Conservation (phyloP, 92 coral and sea anemone genomes). For the Actinostola sp. region DNA sequence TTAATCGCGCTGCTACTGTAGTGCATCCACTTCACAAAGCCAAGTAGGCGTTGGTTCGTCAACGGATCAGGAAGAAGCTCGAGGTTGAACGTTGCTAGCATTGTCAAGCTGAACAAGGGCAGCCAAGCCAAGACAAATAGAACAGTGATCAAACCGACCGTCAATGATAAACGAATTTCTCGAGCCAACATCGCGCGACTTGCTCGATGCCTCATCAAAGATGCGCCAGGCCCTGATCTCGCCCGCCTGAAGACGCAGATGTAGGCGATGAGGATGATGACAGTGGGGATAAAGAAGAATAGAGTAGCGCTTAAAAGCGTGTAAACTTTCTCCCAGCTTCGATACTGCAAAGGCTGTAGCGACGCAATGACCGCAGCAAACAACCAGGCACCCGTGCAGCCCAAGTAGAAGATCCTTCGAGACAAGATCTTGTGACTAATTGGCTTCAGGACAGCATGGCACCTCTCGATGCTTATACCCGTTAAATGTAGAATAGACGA, state of each 20-base stretch:
- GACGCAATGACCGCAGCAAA: constrained; percentile 71
- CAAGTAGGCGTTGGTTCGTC: constrained; percentile 61
- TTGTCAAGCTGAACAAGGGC: constrained; percentile 71
- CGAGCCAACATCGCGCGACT: constrained; percentile 39
- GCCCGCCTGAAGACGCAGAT: constrained; percentile 40
- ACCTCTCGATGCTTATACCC: constrained; percentile 80
- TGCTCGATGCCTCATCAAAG: constrained; percentile 22
- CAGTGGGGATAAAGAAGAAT: constrained; percentile 73
- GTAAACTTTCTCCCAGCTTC: constrained; percentile 76
- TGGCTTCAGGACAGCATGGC: constrained; percentile 81
- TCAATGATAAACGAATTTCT: constrained; percentile 64
- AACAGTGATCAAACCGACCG: constrained; percentile 73
- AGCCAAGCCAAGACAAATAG: constrained; percentile 85
- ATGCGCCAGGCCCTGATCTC: constrained; percentile 5
- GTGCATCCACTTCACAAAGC: constrained; percentile 94
- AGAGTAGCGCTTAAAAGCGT: constrained; percentile 54
- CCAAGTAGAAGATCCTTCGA: constrained; percentile 53
- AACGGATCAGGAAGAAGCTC: constrained; percentile 56
- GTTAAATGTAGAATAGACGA: constrained; percentile 88
- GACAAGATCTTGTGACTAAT: constrained; percentile 71
- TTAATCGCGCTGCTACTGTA: constrained; percentile 85
- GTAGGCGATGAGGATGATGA: constrained; percentile 71
- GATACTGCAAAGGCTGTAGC: constrained; percentile 77
- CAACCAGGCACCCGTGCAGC: constrained; percentile 65
- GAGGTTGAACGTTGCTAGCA: constrained; percentile 69